These are phyloP conservation scores for Philantomba maxwellii DNA, from an alignment of 2,113 vertebrate species.

Conservation along the genomic window DNA sequence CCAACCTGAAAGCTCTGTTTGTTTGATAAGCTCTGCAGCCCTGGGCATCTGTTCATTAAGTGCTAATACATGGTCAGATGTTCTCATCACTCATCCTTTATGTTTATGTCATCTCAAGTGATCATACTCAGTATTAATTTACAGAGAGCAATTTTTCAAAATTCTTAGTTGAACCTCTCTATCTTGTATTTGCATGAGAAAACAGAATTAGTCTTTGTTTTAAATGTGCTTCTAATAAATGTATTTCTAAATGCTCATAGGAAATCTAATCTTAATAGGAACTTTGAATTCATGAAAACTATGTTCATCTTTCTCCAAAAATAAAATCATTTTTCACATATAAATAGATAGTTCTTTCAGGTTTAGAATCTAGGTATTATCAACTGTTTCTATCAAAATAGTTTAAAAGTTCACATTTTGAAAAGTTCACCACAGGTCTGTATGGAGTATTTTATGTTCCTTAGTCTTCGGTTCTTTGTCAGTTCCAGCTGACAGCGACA, in stretches of 20 bases:
- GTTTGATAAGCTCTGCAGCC: not conserved
- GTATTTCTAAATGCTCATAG: not conserved
- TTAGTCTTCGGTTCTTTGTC: not conserved
- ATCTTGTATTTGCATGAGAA: conserved; percentile 4
- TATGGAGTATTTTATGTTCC: not conserved
- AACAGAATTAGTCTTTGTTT: conserved; percentile 13
- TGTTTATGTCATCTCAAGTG: conserved; percentile 16
- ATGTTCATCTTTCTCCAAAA: not conserved
- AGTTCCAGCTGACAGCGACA: not conserved
- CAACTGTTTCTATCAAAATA: conserved; percentile 1
- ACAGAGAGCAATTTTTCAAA: conserved; percentile 42
- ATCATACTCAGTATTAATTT: conserved; percentile 28
- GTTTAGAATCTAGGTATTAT: not conserved
- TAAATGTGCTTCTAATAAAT: conserved; percentile 1
- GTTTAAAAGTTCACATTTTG: not conserved
- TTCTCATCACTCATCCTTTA: conserved; percentile 33
- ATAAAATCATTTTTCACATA: not conserved
- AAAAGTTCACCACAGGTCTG: not conserved
- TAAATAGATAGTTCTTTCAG: not conserved
- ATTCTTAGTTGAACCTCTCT: not conserved
- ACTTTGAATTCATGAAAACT: not conserved
- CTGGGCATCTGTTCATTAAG: not conserved
- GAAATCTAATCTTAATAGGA: not conserved
- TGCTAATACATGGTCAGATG: not conserved
- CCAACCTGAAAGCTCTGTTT: not conserved